Base-by-base conservation (phyloP, 2,113 vertebrate genomes). In the Mesoclemmys tuberculata region DNA sequence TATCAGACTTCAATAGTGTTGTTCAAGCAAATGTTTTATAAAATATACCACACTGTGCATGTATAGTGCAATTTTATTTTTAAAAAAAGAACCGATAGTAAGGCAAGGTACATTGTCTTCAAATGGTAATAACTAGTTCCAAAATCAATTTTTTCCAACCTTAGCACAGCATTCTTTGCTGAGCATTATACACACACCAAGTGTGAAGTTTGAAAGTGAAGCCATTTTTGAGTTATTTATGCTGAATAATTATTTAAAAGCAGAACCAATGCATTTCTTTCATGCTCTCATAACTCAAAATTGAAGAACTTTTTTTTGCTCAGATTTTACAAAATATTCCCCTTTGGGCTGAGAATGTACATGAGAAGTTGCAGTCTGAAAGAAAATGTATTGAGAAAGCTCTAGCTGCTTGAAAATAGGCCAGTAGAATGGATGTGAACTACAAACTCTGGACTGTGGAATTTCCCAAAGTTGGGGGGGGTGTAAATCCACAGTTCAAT, bases 231-330 rank as follows among this genome's bases (percentile, higher is more conserved):
- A 74, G 83, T 95, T 97, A 96, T 94, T 95, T 94, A 88, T 55
- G 38, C 49, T 87, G 81, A 48, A 81, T 94, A 94, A 94, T 91
- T 95, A 95, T 90, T 91, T 96, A 90, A 97, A 96, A 93, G 91
- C 88, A 95, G 93, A 97, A 93, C 83, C 93, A 95, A 97, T 92
- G 82, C 51, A 90, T 96, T 90, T 58, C 92, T 97, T 95, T 94
- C 94, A 95, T 94, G 95, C 88, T 92, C 79, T 87, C 68, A 38
- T 87, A 94, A 93, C 61, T 95, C 85, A 94, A 90, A 96, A 96
- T 82, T 85, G 83, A 86, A 94, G 49, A 95, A 93, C 24, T 78
- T 0, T 44, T 88, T 95, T 93, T 93, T 88, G 0, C 90, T 94
- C 87, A 78, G 35, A 58, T 91, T 95, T 92, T 89, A 4, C 56